Percentiles rank a stretch among this genome's conserved stretches.
phyloP scores from a whole-genome alignment of 2,888 invertebrate genomes.

The Tenodera sinensis region DNA sequence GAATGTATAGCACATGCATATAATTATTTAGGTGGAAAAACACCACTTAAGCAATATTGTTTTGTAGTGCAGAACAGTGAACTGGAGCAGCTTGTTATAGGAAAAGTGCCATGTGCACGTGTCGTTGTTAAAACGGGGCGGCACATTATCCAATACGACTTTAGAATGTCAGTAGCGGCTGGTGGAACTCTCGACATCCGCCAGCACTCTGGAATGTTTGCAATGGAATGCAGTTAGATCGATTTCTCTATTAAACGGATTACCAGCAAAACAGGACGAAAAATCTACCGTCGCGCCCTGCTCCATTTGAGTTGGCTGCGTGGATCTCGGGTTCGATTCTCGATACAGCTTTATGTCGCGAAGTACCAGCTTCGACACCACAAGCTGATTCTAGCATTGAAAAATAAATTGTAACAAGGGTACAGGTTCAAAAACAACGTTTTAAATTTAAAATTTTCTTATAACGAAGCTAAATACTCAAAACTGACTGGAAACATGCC shows the following conservation, averaged over 20 bases:
- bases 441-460: too few relatives aligned
- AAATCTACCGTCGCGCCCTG: neutral
- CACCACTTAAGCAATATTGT: too few relatives aligned
- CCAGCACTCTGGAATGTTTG: neutral
- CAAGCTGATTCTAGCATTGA: neutral
- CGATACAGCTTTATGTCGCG: neutral
- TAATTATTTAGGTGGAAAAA: too few relatives aligned
- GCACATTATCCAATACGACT: neutral
- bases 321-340: neutral
- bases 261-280: neutral
- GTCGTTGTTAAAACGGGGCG: neutral
- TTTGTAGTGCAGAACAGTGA: too few relatives aligned
- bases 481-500: too few relatives aligned
- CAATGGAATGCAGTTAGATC: neutral
- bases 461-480: too few relatives aligned
- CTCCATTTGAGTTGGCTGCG: neutral
- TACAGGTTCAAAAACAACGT: too few relatives aligned
- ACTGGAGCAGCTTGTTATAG: neutral
- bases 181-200: neutral
- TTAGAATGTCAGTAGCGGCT: neutral
- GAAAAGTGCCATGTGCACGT: neutral
- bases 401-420: too few relatives aligned
- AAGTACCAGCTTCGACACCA: neutral
- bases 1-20: too few relatives aligned
- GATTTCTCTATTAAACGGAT: neutral